These are phyloP conservation scores for Lutraria rhynchaena DNA, from an alignment of 1,140 invertebrate species.

Conservation along the genomic window DNA sequence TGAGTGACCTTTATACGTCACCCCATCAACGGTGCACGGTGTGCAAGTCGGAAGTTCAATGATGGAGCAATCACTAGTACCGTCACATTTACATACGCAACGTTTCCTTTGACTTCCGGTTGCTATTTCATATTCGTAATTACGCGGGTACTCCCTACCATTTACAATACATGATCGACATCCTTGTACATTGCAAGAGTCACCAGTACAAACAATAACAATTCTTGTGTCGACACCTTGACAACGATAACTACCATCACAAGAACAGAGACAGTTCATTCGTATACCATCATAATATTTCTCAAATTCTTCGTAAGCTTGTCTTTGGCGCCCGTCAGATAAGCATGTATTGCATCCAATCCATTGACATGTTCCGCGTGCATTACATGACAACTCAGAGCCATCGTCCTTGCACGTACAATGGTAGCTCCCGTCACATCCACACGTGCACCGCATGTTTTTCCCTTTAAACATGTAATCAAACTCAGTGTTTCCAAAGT, in stretches of 20 bases:
- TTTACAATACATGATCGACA: constrained; percentile 37
- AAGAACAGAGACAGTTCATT: constrained; percentile 41
- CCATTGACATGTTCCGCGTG: constrained; percentile 15
- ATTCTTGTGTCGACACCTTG: constrained; percentile 31
- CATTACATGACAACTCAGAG: constrained; percentile 31
- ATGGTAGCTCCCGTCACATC: constrained; percentile 54
- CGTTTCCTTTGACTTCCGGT: background rate
- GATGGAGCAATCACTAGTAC: constrained; percentile 5
- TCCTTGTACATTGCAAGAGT: constrained; percentile 28
- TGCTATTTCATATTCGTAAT: constrained; percentile 1
- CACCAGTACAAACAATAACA: constrained; percentile 39
- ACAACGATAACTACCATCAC: constrained; percentile 54
- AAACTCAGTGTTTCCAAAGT: constrained; percentile 26
- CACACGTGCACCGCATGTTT: constrained; percentile 56
- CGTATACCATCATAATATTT: constrained; percentile 35
- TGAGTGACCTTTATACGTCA: constrained; percentile 47
- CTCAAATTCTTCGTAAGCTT: constrained; percentile 45
- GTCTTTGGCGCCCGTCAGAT: constrained; percentile 25
- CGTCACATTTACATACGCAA: constrained; percentile 48
- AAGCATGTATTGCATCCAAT: constrained; percentile 45
- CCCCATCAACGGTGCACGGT: constrained; percentile 39
- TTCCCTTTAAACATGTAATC: constrained; percentile 19
- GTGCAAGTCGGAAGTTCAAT: constrained; percentile 20
- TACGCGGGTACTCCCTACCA: constrained; percentile 27
- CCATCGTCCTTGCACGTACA: constrained; percentile 39